Conservation (phyloP, 2,113 vertebrate genomes). For the Elephas maximus region DNA sequence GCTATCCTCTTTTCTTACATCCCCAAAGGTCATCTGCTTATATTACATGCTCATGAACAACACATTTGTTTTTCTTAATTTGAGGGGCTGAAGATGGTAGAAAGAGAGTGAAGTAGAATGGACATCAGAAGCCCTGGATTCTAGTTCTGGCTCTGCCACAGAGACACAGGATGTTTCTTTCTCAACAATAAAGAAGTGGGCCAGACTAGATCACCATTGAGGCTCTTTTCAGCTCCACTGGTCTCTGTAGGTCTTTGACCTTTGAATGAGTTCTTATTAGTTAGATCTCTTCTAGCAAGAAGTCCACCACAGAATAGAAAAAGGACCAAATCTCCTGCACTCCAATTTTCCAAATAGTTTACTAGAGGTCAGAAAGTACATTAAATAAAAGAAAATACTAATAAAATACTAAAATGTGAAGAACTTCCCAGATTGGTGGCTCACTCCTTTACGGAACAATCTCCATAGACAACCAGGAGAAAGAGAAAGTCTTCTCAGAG, state of each 20-base stretch:
- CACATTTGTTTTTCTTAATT: not conserved
- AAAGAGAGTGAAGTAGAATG: not conserved
- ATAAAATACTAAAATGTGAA: not conserved
- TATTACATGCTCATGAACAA: not conserved
- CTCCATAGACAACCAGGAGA: not conserved
- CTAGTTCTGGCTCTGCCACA: not conserved
- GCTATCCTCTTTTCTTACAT: not conserved
- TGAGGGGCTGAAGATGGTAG: not conserved
- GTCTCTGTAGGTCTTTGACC: not conserved
- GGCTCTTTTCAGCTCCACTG: not conserved
- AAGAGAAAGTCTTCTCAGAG: not conserved
- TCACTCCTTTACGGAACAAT: not conserved
- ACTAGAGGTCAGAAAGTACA: not conserved
- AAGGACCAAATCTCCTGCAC: not conserved
- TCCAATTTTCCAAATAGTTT: slow-evolving; percentile 5
- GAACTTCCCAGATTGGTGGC: not conserved
- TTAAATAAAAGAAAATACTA: slow-evolving; percentile 25
- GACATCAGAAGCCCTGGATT: not conserved
- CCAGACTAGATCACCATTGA: not conserved
- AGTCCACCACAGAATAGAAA: not conserved
- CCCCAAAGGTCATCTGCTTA: not conserved
- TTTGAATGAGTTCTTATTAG: slow-evolving; percentile 15
- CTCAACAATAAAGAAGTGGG: not conserved
- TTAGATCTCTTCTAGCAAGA: not conserved
- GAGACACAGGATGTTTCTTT: not conserved